Evolutionary conservation across 1,140 invertebrate species (phyloP), one percentile per base, ranked within the genome.

Genomic region (Leptinotarsa defecta): DNA sequence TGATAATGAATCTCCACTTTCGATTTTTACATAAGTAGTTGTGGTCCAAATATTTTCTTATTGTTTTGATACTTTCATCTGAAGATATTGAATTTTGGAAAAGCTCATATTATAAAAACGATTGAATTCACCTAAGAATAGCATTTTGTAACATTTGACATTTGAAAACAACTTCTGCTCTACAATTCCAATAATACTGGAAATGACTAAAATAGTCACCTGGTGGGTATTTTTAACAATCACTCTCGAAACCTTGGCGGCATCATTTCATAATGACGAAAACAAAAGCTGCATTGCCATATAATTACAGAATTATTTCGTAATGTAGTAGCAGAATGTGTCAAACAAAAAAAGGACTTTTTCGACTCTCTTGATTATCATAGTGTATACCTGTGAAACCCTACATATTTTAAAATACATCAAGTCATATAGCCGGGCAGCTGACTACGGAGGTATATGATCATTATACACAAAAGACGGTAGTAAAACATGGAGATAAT

Each of bases 331-430:
- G 52, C 52, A 19, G 17, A 57, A 57, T 57, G 52, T 57, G 52
- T 57, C n/a, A 17, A 57, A 43, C 34, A 43, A 19, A 19, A 57
- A 57, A 57, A 57, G 5, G 13, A 57, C 52, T 57, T 57, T 57
- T 57, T 57, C 52, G 52, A n/a, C 17, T 57, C 13, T 8, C 15
- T 57, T 57, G n/a, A 57, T 57, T 57, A 15, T 57, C 52, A 19
- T 19, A 57, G 52, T 15, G 52, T 57, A 17, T 57, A 57, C 52
- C 52, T 57, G 52, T 57, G 52, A 57, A 57, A 57, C 52, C 52
- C 52, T 57, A 57, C 52, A 57, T 57, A 57, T 57, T 57, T 57
- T 57, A 57, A 57, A 57, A 57, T 57, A 57, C 52, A 57, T 57
- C n/a, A 57, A 57, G 52, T 57, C 52, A 57, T 19, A 57, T 57